Conservation (phyloP, 1,140 invertebrate species). For the Drosophila tsacasi region DNA sequence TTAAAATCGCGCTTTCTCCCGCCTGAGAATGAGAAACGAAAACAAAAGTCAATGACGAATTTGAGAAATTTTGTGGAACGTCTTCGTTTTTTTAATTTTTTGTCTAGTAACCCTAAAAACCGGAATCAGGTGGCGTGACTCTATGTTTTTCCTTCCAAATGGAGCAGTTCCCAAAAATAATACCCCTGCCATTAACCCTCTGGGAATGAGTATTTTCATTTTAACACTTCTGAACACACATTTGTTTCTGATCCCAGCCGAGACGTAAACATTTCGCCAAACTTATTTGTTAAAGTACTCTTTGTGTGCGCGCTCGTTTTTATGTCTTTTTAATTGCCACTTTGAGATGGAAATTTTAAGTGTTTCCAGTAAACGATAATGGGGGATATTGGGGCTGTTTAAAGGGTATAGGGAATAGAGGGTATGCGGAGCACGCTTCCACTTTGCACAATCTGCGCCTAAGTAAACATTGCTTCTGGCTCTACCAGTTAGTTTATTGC, state of each 20-base stretch:
- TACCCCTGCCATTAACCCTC: neutral
- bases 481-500: slow-evolving; percentile 12
- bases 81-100: slow-evolving; percentile 5
- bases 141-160: slow-evolving; percentile 24
- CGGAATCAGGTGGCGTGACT: slow-evolving; percentile 39
- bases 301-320: slow-evolving; percentile 39
- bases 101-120: slow-evolving; percentile 33
- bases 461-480: slow-evolving; percentile 20
- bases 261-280: slow-evolving; percentile 47
- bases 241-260: slow-evolving; percentile 21
- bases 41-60: slow-evolving; percentile 65
- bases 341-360: slow-evolving; percentile 56
- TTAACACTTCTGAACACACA: slow-evolving; percentile 24
- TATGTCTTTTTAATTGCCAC: slow-evolving; percentile 66
- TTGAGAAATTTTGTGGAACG: slow-evolving; percentile 43
- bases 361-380: slow-evolving; percentile 11
- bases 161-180: slow-evolving; percentile 12
- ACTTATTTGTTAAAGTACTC: slow-evolving; percentile 41
- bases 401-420: neutral
- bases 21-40: slow-evolving; percentile 73
- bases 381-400: slow-evolving; percentile 15
- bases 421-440: slow-evolving; percentile 3
- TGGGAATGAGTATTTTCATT: slow-evolving; percentile 23
- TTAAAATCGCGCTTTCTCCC: slow-evolving; percentile 67
- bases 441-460: slow-evolving; percentile 6